These are phyloP conservation scores for Coecobrya sp. DNA, from an alignment of 2,888 invertebrate genomes.

Conservation along the genomic window DNA sequence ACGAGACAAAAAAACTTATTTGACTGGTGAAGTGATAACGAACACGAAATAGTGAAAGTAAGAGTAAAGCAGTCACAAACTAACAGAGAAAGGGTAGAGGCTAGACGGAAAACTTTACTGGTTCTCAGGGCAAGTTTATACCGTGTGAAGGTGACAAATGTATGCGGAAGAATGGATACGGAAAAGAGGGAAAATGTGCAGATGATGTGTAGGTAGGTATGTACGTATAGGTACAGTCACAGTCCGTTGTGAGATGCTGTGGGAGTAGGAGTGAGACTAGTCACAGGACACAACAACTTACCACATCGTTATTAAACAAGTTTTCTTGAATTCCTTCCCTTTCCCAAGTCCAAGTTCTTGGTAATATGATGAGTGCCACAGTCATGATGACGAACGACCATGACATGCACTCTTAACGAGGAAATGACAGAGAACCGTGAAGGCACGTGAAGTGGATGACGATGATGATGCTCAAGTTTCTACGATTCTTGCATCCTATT, in stretches of 20 bases:
- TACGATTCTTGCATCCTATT: no score
- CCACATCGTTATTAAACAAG: slow-evolving; percentile 61
- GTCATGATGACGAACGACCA: background rate
- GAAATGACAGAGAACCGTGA: background rate
- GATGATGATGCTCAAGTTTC: no score
- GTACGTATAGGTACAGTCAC: no score
- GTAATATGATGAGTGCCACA: background rate
- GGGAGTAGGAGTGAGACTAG: background rate
- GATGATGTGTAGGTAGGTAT: background rate
- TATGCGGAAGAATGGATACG: background rate
- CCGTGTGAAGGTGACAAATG: slow-evolving; percentile 54
- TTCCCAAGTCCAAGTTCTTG: background rate
- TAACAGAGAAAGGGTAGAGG: background rate
- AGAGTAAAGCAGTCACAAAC: background rate
- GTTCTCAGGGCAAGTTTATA: background rate
- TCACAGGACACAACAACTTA: slow-evolving; percentile 7
- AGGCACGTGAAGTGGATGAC: background rate
- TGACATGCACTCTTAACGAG: slow-evolving; percentile 8
- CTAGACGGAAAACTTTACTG: background rate
- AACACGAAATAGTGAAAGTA: background rate
- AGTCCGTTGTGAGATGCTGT: background rate
- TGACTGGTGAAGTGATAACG: background rate
- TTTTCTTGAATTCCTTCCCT: slow-evolving; percentile 26
- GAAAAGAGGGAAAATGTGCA: background rate
- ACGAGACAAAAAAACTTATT: background rate